These are phyloP conservation scores for Sitophilus oryzae DNA, from an alignment of 1,140 invertebrate genomes.

Conservation along the genomic window DNA sequence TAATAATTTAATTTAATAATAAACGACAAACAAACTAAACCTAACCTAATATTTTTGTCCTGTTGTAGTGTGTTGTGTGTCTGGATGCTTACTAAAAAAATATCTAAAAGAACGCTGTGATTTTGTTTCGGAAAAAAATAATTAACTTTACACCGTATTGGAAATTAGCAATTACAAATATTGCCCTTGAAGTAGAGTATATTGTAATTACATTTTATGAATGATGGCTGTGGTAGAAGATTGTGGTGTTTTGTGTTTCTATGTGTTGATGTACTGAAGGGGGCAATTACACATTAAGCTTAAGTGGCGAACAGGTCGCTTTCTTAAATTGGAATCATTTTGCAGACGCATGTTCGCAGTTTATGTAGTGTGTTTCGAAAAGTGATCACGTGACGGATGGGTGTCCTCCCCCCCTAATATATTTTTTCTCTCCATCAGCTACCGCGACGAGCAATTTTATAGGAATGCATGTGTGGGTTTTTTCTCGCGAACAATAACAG, in stretches of 20 bases:
- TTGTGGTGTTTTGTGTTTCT: no score
- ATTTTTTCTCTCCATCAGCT: no score
- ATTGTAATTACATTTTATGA: no score
- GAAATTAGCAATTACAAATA: constrained; percentile 19
- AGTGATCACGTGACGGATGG: constrained; percentile 1
- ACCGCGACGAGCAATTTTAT: no score
- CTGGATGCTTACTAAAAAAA: constrained; percentile 9
- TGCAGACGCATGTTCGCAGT: constrained; percentile 4
- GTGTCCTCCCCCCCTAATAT: no score
- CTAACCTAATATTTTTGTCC: constrained; percentile 20
- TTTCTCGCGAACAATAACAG: neutral
- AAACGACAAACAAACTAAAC: constrained; percentile 9
- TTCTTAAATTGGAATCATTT: constrained; percentile 17
- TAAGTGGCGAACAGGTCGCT: constrained; percentile 20
- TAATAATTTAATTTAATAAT: constrained; percentile 20
- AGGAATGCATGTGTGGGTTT: neutral
- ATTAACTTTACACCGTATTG: no score
- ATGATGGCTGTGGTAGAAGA: constrained; percentile 17
- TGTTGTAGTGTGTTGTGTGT: constrained; percentile 1
- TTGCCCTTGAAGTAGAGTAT: constrained; percentile 20
- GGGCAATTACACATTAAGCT: constrained; percentile 23
- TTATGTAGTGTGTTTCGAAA: constrained; percentile 1
- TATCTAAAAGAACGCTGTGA: no score
- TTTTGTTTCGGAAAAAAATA: no score
- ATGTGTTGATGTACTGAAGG: no score